Evolutionary conservation across 2,888 invertebrate species (phyloP).

Genomic region (Cylloceria caligata): DNA sequence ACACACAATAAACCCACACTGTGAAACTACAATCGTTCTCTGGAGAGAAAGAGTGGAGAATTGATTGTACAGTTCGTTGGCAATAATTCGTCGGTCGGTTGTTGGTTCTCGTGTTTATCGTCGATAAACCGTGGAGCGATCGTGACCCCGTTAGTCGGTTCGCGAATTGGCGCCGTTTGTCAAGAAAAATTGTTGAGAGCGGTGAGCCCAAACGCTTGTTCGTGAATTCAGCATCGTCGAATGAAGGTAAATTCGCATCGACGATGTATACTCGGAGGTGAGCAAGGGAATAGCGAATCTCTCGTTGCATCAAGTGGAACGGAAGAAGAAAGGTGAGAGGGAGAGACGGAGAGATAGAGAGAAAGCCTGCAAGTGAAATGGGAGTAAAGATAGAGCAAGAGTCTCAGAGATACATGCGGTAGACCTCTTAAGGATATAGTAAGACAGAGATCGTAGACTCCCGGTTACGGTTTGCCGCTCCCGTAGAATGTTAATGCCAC

Average conservation of each 20-base stretch:
- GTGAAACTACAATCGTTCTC: slow-evolving; percentile 1
- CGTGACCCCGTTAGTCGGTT: slow-evolving; percentile 58
- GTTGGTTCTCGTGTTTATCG: slow-evolving; percentile 44
- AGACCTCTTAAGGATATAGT: slow-evolving; percentile 41
- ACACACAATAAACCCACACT: not conserved
- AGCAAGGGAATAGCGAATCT: slow-evolving; percentile 42
- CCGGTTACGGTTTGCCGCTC: slow-evolving; percentile 70
- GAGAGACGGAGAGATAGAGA: slow-evolving; percentile 1
- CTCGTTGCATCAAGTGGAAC: slow-evolving; percentile 48
- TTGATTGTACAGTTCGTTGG: slow-evolving; percentile 53
- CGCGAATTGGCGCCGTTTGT: slow-evolving; percentile 54
- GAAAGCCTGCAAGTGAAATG: slow-evolving; percentile 48
- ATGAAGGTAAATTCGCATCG: slow-evolving; percentile 78
- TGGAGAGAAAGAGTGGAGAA: slow-evolving; percentile 32
- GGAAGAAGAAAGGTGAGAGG: slow-evolving; percentile 39
- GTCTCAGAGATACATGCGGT: slow-evolving; percentile 42
- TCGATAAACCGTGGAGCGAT: slow-evolving; percentile 58
- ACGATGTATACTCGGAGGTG: slow-evolving; percentile 70
- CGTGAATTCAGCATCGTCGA: slow-evolving; percentile 65
- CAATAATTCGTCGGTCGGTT: slow-evolving; percentile 51
- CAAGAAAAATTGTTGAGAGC: slow-evolving; percentile 43
- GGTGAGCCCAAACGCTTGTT: slow-evolving; percentile 37
- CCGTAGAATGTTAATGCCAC: slow-evolving; percentile 69
- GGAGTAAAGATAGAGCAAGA: slow-evolving; percentile 52
- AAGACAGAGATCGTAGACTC: slow-evolving; percentile 50